phyloP scores from a whole-genome alignment of 2,797 vertebrate genomes.

The Lycodopsis pacificus region DNA sequence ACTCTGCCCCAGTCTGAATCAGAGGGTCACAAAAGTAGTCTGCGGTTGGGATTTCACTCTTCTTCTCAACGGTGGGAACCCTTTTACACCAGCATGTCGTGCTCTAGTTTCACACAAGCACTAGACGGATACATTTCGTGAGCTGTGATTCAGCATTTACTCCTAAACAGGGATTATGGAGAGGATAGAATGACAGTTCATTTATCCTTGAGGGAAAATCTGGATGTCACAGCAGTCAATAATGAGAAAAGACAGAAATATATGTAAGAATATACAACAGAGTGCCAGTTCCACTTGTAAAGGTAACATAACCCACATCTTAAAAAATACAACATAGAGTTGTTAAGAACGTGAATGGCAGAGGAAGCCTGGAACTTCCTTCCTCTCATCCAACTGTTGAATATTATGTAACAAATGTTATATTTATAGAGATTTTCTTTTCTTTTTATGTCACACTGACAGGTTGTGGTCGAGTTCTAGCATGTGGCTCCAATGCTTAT shows the following conservation, averaged over 20 bases:
- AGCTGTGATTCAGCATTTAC: background rate
- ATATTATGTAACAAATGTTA: conserved; percentile 13
- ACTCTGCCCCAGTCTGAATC: conserved; percentile 78
- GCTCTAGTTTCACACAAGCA: background rate
- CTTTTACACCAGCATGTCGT: background rate
- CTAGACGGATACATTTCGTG: background rate
- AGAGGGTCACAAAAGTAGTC: conserved; percentile 84
- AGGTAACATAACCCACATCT: background rate
- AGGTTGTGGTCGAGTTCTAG: conserved; percentile 86
- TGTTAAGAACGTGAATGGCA: too few relatives aligned
- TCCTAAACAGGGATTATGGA: background rate
- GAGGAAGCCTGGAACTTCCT: too few relatives aligned
- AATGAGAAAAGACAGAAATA: background rate
- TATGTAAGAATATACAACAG: background rate
- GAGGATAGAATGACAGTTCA: background rate
- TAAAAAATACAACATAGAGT: background rate
- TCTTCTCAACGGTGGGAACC: conserved; percentile 86
- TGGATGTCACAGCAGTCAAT: background rate
- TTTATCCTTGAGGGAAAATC: conserved; percentile 1
- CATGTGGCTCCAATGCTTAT: conserved; percentile 93
- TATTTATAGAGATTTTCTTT: background rate
- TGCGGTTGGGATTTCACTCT: conserved; percentile 97
- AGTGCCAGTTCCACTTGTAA: background rate
- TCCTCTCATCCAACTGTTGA: background rate
- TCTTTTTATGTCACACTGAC: conserved; percentile 35